Base-by-base conservation (phyloP, 2,113 vertebrate species). In the Butorides virescens region DNA sequence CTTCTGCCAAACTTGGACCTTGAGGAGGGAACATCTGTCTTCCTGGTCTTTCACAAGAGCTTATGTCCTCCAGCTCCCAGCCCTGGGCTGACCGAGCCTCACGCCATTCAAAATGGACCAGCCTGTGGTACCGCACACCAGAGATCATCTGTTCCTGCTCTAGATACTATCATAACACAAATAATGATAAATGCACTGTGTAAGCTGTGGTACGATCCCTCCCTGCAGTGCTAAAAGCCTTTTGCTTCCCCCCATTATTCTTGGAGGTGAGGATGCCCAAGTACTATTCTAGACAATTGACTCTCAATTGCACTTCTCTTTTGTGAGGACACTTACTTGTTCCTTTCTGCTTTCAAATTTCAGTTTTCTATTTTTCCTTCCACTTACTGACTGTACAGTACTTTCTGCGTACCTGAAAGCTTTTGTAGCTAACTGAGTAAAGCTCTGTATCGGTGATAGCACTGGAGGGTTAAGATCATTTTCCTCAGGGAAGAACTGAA, bases 351-450 rank as follows among this genome's bases (percentile, higher is more conserved):
- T 94, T 92, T 95, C 74, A 79, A 58, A 92, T 83, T 73, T 62
- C 83, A 72, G 56, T 30, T 93, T 89, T 89, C 79, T 89, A 30
- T 94, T 96, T 96, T 91, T 39, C 42, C 32, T 91, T 91, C 83
- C 66, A 75, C 58, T 95, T 95, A 81, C 42, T 76, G 44, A 70
- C 70, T 82, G 52, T n/a, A 68, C 17, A 39, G 62, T 30, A 58
- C 53, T 86, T 91, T 89, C 88, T 87, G 73, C 42, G 73, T 85
- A 90, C 89, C 61, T 85, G 66, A 93, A 97, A 94, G 49, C 62
- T 87, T 95, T 88, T 59, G 67, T 55, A 95, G 81, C 72, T 88
- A 68, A 59, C 68, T 52, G 36, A 83, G 75, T 63, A 75, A 78
- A 93, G 47, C 74, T 79, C 44, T 86, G 37, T 59, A 55, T 37